Evolutionary conservation across 2,797 vertebrate species (phyloP), one percentile per base, ranked within the genome.

Genomic region (Pantherophis vulpinus): DNA sequence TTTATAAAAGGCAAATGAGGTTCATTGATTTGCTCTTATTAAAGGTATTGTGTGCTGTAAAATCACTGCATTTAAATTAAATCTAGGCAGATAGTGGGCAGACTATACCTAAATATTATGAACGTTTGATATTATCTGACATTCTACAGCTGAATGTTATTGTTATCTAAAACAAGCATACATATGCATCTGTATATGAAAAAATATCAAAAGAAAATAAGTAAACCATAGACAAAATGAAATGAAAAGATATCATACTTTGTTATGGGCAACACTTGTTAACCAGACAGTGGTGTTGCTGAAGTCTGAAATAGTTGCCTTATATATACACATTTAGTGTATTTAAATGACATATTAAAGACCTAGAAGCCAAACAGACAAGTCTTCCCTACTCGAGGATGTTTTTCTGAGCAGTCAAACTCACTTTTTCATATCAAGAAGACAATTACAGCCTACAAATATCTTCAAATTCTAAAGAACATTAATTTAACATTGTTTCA

Each of bases 1-100:
- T 98, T 98, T 97, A 98, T 98, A 97, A 98, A 98, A 97, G 94
- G 96, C 97, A 98, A 97, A 97, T 90, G 96, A 96, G 63, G 93
- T 95, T 97, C 96, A 97, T 97, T 98, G 98, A 98, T 97, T 97
- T 97, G 96, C 96, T 96, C 95, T 97, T 98, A 97, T 98, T 97
- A 97, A 97, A 97, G 95, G 74, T 93, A 96, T 96, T 95, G 74
- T 89, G 92, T 95, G 92, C 94, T 95, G 95, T 91, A 95, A 92
- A 94, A 93, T 91, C 20, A 0, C 92, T 95, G 93, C 92, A 94
- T 97, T 96, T 91, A 96, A 93, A 97, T 95, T 66, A 95, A 95
- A 56, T 92, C 95, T 97, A 96, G 56, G 87, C 13, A 96, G 96
- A 96, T 93, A 42, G 23, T 1, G 70, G 88, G 86, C 61, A 95